A percentile compares a stretch with the other conserved stretches of the same genome.
Evolutionary conservation across 2,888 invertebrate species (phyloP).

Genomic region (Polyommatus iphigenia): DNA sequence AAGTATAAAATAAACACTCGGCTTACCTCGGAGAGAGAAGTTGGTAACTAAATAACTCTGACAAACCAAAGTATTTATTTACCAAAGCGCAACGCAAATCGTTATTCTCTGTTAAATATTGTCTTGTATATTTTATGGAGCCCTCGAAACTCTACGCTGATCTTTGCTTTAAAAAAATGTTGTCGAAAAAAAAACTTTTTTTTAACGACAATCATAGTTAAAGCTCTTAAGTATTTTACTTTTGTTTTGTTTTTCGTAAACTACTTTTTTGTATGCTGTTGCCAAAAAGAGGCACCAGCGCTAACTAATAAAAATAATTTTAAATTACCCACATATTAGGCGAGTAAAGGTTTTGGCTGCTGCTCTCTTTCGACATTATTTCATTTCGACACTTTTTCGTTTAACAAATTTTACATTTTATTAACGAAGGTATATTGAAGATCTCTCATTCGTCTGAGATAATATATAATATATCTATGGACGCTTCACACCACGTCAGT

Average conservation of each 20-base stretch:
- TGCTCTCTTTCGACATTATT: neutral
- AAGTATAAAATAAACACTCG: conserved; percentile 14
- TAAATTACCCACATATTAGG: too few relatives aligned
- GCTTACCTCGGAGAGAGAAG: neutral
- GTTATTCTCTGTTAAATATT: neutral
- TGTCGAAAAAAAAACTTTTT: neutral
- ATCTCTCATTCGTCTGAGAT: neutral
- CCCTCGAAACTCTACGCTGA: neutral
- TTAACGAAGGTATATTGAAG: neutral
- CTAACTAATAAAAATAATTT: too few relatives aligned
- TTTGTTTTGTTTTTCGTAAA: too few relatives aligned
- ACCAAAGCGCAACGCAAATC: neutral
- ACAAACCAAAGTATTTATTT: conserved; percentile 2
- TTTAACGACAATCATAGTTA: too few relatives aligned
- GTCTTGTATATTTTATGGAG: neutral
- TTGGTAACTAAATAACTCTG: neutral
- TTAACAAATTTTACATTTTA: neutral
- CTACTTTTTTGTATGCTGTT: too few relatives aligned
- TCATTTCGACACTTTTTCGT: neutral
- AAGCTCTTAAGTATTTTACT: neutral
- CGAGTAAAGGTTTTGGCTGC: neutral
- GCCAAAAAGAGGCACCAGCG: too few relatives aligned
- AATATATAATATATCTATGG: too few relatives aligned
- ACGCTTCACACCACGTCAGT: too few relatives aligned
- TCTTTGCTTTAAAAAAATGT: neutral